Evolutionary conservation across 2,797 vertebrate species (phyloP).

Genomic region (Hypotaenidia philippensis): DNA sequence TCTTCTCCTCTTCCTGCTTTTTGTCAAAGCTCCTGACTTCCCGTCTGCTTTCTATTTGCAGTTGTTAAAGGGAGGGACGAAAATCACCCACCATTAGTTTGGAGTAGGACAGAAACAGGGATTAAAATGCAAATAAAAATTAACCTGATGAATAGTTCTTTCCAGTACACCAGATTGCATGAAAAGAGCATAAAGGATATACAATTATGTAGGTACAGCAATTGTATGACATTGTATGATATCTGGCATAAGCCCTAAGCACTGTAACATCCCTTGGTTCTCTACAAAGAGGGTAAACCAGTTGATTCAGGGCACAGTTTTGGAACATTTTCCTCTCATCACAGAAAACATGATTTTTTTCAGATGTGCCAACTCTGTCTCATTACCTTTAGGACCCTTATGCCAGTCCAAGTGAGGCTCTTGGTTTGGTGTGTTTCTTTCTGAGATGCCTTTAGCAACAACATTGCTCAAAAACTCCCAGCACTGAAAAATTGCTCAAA

Average conservation of each 20-base stretch:
- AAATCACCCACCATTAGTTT: background rate
- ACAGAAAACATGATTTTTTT: background rate
- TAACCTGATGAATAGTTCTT: background rate
- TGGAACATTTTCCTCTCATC: background rate
- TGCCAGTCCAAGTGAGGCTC: background rate
- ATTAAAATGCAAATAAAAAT: conserved; percentile 27
- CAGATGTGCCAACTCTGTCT: background rate
- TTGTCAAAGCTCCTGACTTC: conserved; percentile 34
- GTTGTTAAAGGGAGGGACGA: conserved; percentile 18
- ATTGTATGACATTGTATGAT: background rate
- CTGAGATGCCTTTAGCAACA: background rate
- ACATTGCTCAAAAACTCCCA: background rate
- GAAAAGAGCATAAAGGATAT: background rate
- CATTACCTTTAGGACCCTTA: background rate
- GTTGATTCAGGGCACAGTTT: background rate
- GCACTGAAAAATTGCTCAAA: background rate
- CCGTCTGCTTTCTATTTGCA: conserved; percentile 65
- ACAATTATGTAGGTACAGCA: background rate
- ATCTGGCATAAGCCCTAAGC: rapidly evolving
- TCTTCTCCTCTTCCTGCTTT: conserved; percentile 60
- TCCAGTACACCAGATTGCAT: background rate
- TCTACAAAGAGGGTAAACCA: background rate
- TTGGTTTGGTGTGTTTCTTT: background rate
- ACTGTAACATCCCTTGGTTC: background rate
- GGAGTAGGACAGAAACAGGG: background rate